Base-by-base conservation (phyloP, 2,113 vertebrate genomes). In the Peucedramus taeniatus region DNA sequence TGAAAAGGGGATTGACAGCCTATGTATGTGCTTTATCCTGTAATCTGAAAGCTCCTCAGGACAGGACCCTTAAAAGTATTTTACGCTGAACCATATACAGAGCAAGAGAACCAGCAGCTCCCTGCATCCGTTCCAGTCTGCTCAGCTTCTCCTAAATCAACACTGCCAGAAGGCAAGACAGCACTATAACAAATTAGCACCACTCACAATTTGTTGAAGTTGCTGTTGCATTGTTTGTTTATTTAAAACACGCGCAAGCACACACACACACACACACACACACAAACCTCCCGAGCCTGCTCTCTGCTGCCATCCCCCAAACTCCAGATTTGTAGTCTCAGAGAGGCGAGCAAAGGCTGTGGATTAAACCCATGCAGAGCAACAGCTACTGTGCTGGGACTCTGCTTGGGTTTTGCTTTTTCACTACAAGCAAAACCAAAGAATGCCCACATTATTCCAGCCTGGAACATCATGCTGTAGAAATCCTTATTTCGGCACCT, bases 211-310 rank as follows among this genome's bases (percentile, higher is more conserved):
- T 95, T 91, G 87, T 96, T 95, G 94, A 80, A 96, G 93, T 96
- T 87, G 87, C 93, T 87, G 89, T 82, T 94, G 83, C 93, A 82
- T 94, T 97, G 95, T 97, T 94, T 96, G 91, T 95, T 97, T 97
- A 94, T 96, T 91, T 95, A 97, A 94, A 95, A 87, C 86, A 57
- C 7, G 1, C n/a, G 4, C 33, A 13, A 18, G 7, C 63, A 45
- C 57, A 76, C 37, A 33, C 59, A 72, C 89, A 69, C 63, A 45
- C 57, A 76, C 37, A 33, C 59, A 72, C 89, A 69, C 94, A 54
- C 82, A 56, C 53, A 70, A 44, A 27, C 33, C 68, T 88, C 88
- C 56, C 30, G 15, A 68, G n/a, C 60, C 74, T 90, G 94, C 95
- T 96, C 95, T 96, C 96, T 95, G 91, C 95, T 97, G 94, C 96